Base-by-base conservation (phyloP, 2,113 vertebrate genomes). In the Maccullochella peelii region DNA sequence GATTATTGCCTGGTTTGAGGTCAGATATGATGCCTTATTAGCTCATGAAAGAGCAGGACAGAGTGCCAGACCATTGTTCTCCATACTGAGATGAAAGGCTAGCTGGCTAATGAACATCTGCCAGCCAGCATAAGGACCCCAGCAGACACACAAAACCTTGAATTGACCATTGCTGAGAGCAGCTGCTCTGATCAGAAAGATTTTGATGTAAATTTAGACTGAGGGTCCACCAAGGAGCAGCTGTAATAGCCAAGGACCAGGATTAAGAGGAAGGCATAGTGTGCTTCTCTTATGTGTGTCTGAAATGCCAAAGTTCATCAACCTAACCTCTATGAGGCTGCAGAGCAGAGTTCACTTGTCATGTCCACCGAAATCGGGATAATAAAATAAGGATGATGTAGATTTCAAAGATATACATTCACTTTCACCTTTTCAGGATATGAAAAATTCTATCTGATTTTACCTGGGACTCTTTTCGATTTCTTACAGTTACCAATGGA, bases 51-150 rank as follows among this genome's bases (percentile, higher is more conserved):
- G 93, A 91, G 84, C 80, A 80, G 85, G 79, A 91, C 86, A 81
- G 79, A 78, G 87, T 94, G 94, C 93, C 94, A 94, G 88, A 78
- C 90, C 90, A 96, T 96, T 96, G 95, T 96, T 95, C 90, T 94
- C 91, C 88, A 86, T 79, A 77, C 88, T 82, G 92, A 95, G 95
- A 96, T 96, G 95, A 96, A 96, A 95, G 95, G 90, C 91, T 79
- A 86, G 74, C 88, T 30, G 89, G 82, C 92, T 95, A 95, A 95
- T 96, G 95, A 95, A 95, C 95, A 96, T 95, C 95, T 96, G 95
- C 94, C 94, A 93, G 88, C 87, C 90, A 85, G 87, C 90, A 92
- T 92, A 94, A 92, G 86, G 92, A 94, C 93, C 92, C 83, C 86
- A 89, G 80, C 90, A 94, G 92, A 92, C 91, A 86, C 88, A 86